Evolutionary conservation across 2,797 vertebrate genomes (phyloP), one percentile per base, ranked within the genome.

Genomic region (Gila robusta): DNA sequence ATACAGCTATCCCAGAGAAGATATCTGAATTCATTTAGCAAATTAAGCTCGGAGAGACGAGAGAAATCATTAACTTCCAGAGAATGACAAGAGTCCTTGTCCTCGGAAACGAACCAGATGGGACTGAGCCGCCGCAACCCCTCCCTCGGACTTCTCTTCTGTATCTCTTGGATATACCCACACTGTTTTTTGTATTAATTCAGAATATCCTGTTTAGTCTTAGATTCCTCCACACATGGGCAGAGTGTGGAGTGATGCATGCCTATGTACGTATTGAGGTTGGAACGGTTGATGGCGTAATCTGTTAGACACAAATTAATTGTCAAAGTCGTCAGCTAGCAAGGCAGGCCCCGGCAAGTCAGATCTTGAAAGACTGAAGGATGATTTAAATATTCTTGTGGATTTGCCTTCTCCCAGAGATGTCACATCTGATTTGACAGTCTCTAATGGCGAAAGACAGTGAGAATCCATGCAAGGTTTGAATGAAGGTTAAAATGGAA

Each of bases 341-440:
- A 89, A 86, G 90, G 90, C 90, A 84, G 81, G 85, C 62, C 82
- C 74, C 41, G 78, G 86, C 82, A 81, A 91, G 76, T 85, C 90
- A 89, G 87, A 85, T 88, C 88, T 88, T 88, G 90, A 86, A 91
- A 93, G 89, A 94, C 91, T 93, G 90, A 93, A 91, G 92, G 92
- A 93, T 93, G 91, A 95, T 95, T 94, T 94, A 91, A 95, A 94
- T 95, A 94, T 94, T 93, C 71, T 82, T 69, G 35, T 81, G 88
- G 84, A 84, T 88, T 82, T 70, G 64, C 91, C 87, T 56, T 87
- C 84, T 56, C 59, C 52, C 89, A 86, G 88, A 87, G 16, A 87
- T 92, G 93, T 94, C 93, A 93, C 90, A 88, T 93, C 90, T 94
- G 93, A 94, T 94, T 94, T 94, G 95, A 95, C 94, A 93, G 92